Conservation (phyloP, 2,797 vertebrate species). For the Threskiornis aethiopicus region DNA sequence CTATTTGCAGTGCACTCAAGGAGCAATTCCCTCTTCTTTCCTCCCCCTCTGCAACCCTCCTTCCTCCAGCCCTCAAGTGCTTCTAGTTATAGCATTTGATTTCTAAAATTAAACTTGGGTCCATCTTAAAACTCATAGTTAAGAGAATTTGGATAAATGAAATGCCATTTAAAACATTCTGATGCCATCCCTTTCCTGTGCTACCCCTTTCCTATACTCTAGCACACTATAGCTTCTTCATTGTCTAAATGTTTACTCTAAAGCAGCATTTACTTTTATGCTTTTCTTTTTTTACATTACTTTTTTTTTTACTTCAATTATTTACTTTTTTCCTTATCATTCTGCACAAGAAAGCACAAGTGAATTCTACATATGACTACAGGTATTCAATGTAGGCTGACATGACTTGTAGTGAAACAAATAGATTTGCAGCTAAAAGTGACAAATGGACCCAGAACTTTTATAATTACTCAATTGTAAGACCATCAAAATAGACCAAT, state of each 20-base stretch:
- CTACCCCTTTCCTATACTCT: not conserved
- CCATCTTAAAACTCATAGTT: constrained; percentile 2
- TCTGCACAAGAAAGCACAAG: not conserved
- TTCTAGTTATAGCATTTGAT: constrained; percentile 19
- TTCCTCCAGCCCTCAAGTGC: not conserved
- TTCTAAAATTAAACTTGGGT: constrained; percentile 29
- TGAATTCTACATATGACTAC: not conserved
- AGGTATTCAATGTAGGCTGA: not conserved
- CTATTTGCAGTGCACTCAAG: constrained; percentile 31
- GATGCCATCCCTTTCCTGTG: not conserved
- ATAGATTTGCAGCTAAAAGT: not conserved
- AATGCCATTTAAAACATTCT: not conserved
- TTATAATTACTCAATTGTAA: not conserved
- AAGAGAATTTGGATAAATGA: not conserved
- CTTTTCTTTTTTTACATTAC: not conserved
- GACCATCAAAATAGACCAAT: not conserved
- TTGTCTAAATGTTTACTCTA: not conserved
- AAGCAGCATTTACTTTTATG: not conserved
- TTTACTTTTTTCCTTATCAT: not conserved
- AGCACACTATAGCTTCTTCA: not conserved
- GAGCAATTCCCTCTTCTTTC: not conserved
- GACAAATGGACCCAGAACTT: not conserved
- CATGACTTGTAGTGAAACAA: not conserved
- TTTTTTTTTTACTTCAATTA: not conserved
- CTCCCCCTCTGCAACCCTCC: not conserved